These are phyloP conservation scores for Neuroterus valhalla DNA, from an alignment of 1,140 invertebrate species.

Conservation along the genomic window DNA sequence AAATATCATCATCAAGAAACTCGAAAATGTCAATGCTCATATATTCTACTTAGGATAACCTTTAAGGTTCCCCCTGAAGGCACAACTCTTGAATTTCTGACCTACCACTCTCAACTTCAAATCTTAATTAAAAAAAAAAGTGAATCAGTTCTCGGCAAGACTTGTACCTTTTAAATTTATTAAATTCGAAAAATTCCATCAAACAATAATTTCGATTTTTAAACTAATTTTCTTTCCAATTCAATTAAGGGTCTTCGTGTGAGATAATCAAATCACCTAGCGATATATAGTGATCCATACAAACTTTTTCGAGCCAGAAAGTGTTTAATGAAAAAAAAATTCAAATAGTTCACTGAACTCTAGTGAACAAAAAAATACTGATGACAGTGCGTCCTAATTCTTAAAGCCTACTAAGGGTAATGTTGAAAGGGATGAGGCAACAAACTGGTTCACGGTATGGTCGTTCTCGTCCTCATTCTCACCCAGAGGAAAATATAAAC, in stretches of 20 bases:
- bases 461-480: conserved; percentile 61
- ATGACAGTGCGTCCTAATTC: conserved; percentile 34
- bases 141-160: neutral
- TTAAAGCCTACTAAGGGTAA: conserved; percentile 49
- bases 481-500: conserved; percentile 54
- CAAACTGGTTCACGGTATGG: conserved; percentile 53
- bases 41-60: conserved; percentile 16
- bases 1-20: neutral
- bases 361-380: neutral
- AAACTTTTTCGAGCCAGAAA: neutral
- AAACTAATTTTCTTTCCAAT: neutral
- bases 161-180: too few relatives aligned
- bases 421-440: conserved; percentile 61
- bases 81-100: conserved; percentile 36
- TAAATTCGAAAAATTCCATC: too few relatives aligned
- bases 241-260: neutral
- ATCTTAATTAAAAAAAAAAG: neutral
- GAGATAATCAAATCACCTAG: neutral
- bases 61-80: conserved; percentile 31
- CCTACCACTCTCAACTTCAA: neutral
- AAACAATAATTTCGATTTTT: too few relatives aligned
- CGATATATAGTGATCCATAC: neutral
- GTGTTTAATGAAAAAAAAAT: conserved; percentile 10
- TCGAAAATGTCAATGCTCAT: conserved; percentile 55
- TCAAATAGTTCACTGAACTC: neutral